These are phyloP conservation scores for Trilocha varians DNA, from an alignment of 2,888 invertebrate genomes.

Conservation along the genomic window DNA sequence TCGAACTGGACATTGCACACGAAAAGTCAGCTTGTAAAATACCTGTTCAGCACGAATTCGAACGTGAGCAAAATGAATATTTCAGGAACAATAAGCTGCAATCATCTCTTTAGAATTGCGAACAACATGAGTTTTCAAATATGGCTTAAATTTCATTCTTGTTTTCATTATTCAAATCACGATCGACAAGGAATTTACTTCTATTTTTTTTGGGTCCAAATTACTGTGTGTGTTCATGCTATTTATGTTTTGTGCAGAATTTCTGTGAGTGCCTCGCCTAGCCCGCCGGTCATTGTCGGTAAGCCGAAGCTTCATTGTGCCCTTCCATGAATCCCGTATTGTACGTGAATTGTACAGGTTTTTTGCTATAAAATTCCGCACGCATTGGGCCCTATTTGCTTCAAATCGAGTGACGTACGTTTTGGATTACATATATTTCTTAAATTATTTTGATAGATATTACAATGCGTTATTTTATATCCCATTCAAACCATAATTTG, in stretches of 20 bases:
- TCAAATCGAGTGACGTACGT: not conserved
- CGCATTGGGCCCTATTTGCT: not conserved
- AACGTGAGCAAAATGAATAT: not conserved
- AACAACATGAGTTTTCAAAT: not conserved
- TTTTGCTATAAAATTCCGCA: not conserved
- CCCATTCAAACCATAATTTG: too few species aligned
- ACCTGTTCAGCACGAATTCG: not conserved
- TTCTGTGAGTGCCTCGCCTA: not conserved
- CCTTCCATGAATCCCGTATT: not conserved
- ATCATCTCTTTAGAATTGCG: too few species aligned
- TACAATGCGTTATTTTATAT: too few species aligned
- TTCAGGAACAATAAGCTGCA: too few species aligned
- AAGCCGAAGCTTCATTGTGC: not conserved
- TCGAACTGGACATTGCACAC: not conserved
- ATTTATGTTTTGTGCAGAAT: conserved; percentile 1
- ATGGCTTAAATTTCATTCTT: too few species aligned
- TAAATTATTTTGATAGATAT: too few species aligned
- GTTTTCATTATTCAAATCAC: not conserved
- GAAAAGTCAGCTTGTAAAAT: not conserved
- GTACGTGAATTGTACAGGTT: not conserved
- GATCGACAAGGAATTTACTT: not conserved
- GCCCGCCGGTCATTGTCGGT: not conserved
- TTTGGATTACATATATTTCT: not conserved
- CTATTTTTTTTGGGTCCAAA: not conserved
- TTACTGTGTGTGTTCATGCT: conserved; percentile 1